Evolutionary conservation across 2,113 vertebrate genomes (phyloP).

Genomic region (Etheostoma cragini): DNA sequence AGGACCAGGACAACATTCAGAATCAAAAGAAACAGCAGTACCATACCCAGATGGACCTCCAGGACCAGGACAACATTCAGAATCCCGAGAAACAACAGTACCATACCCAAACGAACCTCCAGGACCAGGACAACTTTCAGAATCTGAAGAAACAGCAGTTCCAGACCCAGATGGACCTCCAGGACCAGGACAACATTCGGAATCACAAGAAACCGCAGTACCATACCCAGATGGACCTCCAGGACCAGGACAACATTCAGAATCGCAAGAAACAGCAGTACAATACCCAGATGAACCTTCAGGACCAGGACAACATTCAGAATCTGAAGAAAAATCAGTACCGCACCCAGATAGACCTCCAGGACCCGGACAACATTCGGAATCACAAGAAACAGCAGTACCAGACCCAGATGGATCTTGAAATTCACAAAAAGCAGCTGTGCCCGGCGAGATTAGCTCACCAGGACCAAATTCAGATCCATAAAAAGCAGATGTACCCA

Average conservation of each 20-base stretch:
- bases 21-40: slow-evolving; percentile 19
- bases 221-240: neutral
- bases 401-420: no score
- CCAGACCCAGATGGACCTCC: slow-evolving; percentile 30
- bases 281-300: no score
- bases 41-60: slow-evolving; percentile 19
- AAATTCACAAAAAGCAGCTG: slow-evolving; percentile 50
- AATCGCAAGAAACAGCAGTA: no score
- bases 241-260: no score
- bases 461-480: slow-evolving; percentile 39
- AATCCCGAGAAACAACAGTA: slow-evolving; percentile 44
- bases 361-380: no score
- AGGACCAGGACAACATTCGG: slow-evolving; percentile 24
- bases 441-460: slow-evolving; percentile 10
- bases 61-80: slow-evolving; percentile 32
- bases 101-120: slow-evolving; percentile 34
- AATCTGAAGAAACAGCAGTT: slow-evolving; percentile 44
- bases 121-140: slow-evolving; percentile 15
- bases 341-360: no score
- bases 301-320: no score
- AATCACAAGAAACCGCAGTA: slow-evolving; percentile 45
- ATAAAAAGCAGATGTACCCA: slow-evolving; percentile 43
- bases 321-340: no score
- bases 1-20: neutral
- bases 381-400: no score